phyloP scores from a whole-genome alignment of 2,888 invertebrate genomes.

The Lasioglossum villosulum region DNA sequence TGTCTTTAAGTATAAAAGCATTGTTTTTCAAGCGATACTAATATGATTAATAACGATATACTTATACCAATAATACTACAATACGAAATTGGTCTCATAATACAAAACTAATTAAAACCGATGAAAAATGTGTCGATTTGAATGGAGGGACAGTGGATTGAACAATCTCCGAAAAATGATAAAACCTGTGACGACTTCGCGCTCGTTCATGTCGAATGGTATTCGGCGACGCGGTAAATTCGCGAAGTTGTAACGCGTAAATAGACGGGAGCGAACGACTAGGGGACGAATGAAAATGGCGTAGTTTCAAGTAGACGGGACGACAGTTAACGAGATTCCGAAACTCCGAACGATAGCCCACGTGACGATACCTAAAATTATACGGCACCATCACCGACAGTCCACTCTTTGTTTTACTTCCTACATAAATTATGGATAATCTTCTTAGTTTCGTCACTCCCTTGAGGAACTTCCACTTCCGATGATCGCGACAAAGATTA shows the following conservation, averaged over 20 bases:
- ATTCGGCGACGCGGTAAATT: not conserved
- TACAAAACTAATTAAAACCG: not conserved
- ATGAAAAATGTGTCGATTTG: not conserved
- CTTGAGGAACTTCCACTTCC: slow-evolving; percentile 53
- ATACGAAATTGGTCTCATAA: no score
- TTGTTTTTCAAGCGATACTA: no score
- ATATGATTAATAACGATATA: no score
- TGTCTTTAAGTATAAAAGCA: no score
- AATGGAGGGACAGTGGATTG: not conserved
- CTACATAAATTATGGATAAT: slow-evolving; percentile 74
- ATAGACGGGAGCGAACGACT: slow-evolving; percentile 11
- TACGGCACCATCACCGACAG: slow-evolving; percentile 60
- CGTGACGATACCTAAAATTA: slow-evolving; percentile 66
- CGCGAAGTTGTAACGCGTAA: not conserved
- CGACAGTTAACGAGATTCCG: slow-evolving; percentile 64
- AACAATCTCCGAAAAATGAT: not conserved
- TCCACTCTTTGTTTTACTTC: slow-evolving; percentile 70
- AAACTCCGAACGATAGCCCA: slow-evolving; percentile 62
- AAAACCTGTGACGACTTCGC: not conserved
- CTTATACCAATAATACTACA: no score
- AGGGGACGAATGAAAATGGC: slow-evolving; percentile 12
- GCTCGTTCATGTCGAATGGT: not conserved
- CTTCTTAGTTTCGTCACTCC: slow-evolving; percentile 63
- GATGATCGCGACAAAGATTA: slow-evolving; percentile 61
- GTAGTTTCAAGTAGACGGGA: slow-evolving; percentile 19